phyloP scores from a whole-genome alignment of 92 coral and sea anemone species.

The Meandrina meandrites region DNA sequence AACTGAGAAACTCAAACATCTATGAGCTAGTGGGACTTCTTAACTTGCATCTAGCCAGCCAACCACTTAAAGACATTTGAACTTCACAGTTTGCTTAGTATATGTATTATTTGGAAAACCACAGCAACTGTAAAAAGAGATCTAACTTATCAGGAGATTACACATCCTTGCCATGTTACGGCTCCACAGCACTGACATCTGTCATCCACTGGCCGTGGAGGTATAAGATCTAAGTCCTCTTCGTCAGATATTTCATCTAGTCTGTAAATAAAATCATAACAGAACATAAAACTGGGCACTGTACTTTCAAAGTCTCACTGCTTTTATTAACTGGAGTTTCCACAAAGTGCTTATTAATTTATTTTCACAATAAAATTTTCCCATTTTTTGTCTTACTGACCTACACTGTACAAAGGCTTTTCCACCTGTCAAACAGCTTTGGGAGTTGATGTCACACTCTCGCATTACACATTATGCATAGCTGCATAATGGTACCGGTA shows the following conservation, averaged over 20 bases:
- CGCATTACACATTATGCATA: too few relatives aligned
- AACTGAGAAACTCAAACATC: neutral
- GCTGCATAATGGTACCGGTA: too few relatives aligned
- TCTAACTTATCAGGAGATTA: constrained; percentile 57
- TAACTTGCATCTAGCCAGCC: neutral
- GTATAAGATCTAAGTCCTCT: constrained; percentile 90
- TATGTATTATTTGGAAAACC: neutral
- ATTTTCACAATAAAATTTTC: too few relatives aligned
- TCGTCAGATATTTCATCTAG: constrained; percentile 92
- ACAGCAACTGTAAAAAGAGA: neutral
- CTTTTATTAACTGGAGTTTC: too few relatives aligned
- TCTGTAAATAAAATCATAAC: constrained; percentile 32
- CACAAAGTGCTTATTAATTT: too few relatives aligned
- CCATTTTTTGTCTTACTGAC: too few relatives aligned
- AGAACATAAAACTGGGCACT: neutral
- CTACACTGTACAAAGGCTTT: too few relatives aligned
- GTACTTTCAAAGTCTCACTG: neutral
- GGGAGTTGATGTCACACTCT: too few relatives aligned
- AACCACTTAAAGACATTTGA: neutral
- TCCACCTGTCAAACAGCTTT: too few relatives aligned
- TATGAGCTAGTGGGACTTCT: neutral
- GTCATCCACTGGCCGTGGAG: constrained; percentile 81
- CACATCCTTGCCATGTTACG: constrained; percentile 58
- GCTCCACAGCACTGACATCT: constrained; percentile 82
- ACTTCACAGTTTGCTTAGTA: neutral